Percentiles rank a stretch among this genome's conserved stretches.
phyloP scores from a whole-genome alignment of 1,140 invertebrate genomes.

The Zaprionus africanus region DNA sequence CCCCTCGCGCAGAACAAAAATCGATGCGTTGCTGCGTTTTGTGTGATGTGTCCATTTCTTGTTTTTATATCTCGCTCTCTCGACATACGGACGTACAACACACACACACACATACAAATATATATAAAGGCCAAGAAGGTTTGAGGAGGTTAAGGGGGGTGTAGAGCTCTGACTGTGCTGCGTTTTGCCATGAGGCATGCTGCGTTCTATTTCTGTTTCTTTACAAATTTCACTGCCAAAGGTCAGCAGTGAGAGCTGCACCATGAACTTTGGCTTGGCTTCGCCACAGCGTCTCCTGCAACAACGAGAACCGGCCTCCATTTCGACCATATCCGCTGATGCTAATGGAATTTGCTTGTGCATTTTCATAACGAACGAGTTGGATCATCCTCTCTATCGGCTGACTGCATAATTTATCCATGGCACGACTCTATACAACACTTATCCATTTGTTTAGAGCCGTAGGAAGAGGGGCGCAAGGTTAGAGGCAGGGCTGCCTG shows the following conservation, averaged over 20 bases:
- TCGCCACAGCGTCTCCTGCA: neutral
- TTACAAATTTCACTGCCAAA: conserved; percentile 31
- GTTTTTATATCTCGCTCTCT: conserved; percentile 5
- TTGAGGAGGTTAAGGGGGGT: neutral
- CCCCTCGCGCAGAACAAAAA: conserved; percentile 36
- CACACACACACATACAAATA: neutral
- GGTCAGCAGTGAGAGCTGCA: conserved; percentile 48
- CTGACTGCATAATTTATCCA: conserved; percentile 28
- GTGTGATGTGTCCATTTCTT: conserved; percentile 47
- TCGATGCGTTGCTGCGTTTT: conserved; percentile 49
- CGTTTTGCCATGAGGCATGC: conserved; percentile 30
- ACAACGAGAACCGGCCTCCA: neutral
- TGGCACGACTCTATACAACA: conserved; percentile 25
- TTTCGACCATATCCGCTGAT: conserved; percentile 6
- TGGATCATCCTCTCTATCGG: conserved; percentile 28
- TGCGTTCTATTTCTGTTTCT: conserved; percentile 53
- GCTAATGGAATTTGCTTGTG: conserved; percentile 25
- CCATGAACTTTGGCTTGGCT: conserved; percentile 46
- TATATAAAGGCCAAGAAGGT: conserved; percentile 20
- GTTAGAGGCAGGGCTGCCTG: neutral
- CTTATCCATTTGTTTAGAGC: conserved; percentile 29
- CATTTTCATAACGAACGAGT: conserved; percentile 42
- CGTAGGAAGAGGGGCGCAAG: too few relatives aligned
- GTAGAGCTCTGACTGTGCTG: neutral
- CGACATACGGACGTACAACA: neutral